Base-by-base conservation (phyloP, 64 coral and sea anemone species). In the Porites australiensis region DNA sequence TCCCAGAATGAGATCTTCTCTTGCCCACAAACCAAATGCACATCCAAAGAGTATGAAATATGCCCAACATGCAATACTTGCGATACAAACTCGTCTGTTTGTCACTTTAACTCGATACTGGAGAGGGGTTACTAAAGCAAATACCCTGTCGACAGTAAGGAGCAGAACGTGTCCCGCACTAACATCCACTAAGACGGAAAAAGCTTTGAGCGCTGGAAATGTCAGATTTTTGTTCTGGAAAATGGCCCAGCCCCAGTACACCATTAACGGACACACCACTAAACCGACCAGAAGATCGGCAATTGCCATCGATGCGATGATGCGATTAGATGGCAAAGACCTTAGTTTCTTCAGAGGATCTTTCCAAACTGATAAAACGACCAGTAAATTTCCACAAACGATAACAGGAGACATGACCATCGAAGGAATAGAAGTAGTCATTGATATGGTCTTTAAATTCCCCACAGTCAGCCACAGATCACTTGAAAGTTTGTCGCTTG, bases 321-420 rank as follows among this genome's bases (percentile, higher is more conserved):
- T 74, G 27, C 82, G 71, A 23, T 75, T 75, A 9, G 89, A 83
- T 49, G 89, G 89, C 37, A 55, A 91, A 13, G 68, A 72, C 13
- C 89, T 68, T 50, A 83, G 89, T 64, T 55, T 72, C 22, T 91
- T 91, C 8, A 82, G 71, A 82, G 89, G 89, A 58, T 91, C 89
- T 83, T 91, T 91, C 89, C 89, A 91, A 72, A 91, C 49, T 14
- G 79, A 67, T 49, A 54, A 72, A 66, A 91, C 13, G 23, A 91
- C 79, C 67, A 91, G 20, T 5, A 22, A 19, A 37, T 91, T 91
- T 61, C 63, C 89, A 62, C 83, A 49, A 3, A 62, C 44, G 60
- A 73, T 73, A 11, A 91, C 16, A 2, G 89, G 89, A 27, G 61
- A 58, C 22, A 72, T 73, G 47, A 67, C 43, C 3, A 64, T 74